phyloP scores from a whole-genome alignment of 2,797 vertebrate species.

The Microcaecilia unicolor region DNA sequence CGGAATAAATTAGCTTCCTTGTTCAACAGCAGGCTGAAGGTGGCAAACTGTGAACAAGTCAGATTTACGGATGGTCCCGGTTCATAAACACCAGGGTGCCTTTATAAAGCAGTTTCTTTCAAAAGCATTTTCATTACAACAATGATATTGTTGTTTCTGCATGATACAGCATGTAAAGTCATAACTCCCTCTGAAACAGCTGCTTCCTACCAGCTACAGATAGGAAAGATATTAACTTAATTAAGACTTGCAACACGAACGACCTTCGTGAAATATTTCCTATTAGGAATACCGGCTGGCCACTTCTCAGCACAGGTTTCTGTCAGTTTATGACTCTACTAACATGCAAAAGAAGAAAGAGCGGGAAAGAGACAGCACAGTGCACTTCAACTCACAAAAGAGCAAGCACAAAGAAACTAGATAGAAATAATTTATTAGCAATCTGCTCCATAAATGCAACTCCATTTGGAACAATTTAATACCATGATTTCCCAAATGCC shows the following conservation, averaged over 20 bases:
- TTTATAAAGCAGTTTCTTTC: not conserved
- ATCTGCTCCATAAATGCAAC: conserved; percentile 20
- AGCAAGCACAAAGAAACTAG: conserved; percentile 4
- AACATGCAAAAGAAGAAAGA: no score
- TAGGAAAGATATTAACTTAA: conserved; percentile 17
- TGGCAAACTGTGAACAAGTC: not conserved
- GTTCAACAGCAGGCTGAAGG: not conserved
- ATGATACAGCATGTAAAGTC: not conserved
- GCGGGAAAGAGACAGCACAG: no score
- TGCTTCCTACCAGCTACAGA: conserved; percentile 3
- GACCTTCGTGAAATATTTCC: conserved; percentile 6
- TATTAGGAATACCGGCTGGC: conserved; percentile 5
- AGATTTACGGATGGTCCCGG: not conserved
- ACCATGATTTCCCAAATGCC: no score
- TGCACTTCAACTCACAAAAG: conserved; percentile 4
- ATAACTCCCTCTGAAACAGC: conserved; percentile 5
- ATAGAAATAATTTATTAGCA: conserved; percentile 17
- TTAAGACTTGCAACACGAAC: conserved; percentile 19
- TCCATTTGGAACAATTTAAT: conserved; percentile 15
- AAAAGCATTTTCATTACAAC: not conserved
- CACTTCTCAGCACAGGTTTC: conserved; percentile 8
- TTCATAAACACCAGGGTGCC: fast-evolving
- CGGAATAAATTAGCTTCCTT: conserved; percentile 12
- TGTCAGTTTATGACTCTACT: no score
- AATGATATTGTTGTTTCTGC: not conserved